A percentile compares a stretch with the other conserved stretches of the same genome.
Evolutionary conservation across 2,888 invertebrate genomes (phyloP).

Genomic region (Tachina grossa): DNA sequence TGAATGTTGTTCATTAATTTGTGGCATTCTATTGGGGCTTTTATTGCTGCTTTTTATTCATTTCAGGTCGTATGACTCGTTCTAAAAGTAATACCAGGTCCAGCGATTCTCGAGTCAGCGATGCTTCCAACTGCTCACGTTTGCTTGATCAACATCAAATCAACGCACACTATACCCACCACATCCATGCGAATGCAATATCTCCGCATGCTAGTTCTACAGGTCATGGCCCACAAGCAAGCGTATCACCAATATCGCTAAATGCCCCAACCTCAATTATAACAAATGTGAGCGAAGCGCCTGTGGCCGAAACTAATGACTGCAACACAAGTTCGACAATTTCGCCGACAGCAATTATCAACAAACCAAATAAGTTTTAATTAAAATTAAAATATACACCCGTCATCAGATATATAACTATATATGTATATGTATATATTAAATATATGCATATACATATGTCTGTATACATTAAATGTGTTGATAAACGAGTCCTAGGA

Average conservation of each 20-base stretch:
- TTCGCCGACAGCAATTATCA: conserved; percentile 72
- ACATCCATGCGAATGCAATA: conserved; percentile 72
- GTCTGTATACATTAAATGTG: neutral
- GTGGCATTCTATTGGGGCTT: conserved; percentile 33
- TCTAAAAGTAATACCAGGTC: conserved; percentile 82
- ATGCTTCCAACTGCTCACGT: conserved; percentile 81
- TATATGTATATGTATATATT: neutral
- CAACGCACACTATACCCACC: conserved; percentile 69
- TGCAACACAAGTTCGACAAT: conserved; percentile 74
- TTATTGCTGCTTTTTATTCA: conserved; percentile 62
- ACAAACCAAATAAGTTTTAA: conserved; percentile 81
- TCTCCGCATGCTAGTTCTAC: conserved; percentile 66
- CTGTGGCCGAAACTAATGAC: conserved; percentile 73
- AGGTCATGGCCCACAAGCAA: conserved; percentile 48
- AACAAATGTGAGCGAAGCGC: conserved; percentile 65
- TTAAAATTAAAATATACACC: neutral
- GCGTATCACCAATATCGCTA: conserved; percentile 67
- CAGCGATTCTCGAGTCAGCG: conserved; percentile 82
- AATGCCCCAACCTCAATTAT: conserved; percentile 66
- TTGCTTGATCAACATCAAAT: conserved; percentile 80
- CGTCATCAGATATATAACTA: neutral
- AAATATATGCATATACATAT: neutral
- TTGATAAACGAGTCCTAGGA: conserved; percentile 28
- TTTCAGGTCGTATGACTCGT: conserved; percentile 81
- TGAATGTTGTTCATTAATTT: conserved; percentile 14